These are phyloP conservation scores for Cheilosia vernalis DNA, from an alignment of 2,888 invertebrate species.

Conservation along the genomic window DNA sequence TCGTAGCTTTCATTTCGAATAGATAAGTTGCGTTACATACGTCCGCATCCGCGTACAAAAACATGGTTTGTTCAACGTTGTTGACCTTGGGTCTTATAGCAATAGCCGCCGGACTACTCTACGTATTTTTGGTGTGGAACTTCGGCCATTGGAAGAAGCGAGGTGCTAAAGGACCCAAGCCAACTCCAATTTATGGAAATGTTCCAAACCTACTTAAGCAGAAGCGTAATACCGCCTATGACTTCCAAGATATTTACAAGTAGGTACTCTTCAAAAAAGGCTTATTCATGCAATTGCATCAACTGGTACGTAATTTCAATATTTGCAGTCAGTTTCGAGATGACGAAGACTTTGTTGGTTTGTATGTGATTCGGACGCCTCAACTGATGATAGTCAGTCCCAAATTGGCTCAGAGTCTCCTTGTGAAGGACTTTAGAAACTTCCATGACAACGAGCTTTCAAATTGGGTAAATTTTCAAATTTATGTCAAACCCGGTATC, in stretches of 20 bases:
- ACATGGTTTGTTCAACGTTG: too few relatives aligned
- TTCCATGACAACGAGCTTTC: constrained; percentile 81
- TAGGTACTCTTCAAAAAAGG: constrained; percentile 77
- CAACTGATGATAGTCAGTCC: constrained; percentile 81
- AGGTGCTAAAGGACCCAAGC: constrained; percentile 81
- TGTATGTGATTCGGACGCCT: constrained; percentile 81
- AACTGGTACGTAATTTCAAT: too few relatives aligned
- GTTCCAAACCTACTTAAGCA: constrained; percentile 78
- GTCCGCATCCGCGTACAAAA: too few relatives aligned
- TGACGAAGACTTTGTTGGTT: constrained; percentile 81
- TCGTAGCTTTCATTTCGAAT: too few relatives aligned
- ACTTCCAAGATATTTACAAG: constrained; percentile 82
- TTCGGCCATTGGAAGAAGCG: constrained; percentile 82
- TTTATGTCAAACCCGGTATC: too few relatives aligned
- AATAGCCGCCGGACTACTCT: constrained; percentile 71
- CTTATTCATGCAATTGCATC: too few relatives aligned
- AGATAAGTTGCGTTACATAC: too few relatives aligned
- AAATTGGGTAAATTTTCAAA: constrained; percentile 76
- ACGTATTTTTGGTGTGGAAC: constrained; percentile 79
- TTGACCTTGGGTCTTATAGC: too few relatives aligned
- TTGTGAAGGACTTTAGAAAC: constrained; percentile 82
- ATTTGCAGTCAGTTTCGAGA: constrained; percentile 78
- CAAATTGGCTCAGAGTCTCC: constrained; percentile 80
- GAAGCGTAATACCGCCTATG: constrained; percentile 79
- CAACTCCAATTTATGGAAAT: constrained; percentile 81